Evolutionary conservation across 2,888 invertebrate genomes (phyloP).

Genomic region (Pandemis corylana): DNA sequence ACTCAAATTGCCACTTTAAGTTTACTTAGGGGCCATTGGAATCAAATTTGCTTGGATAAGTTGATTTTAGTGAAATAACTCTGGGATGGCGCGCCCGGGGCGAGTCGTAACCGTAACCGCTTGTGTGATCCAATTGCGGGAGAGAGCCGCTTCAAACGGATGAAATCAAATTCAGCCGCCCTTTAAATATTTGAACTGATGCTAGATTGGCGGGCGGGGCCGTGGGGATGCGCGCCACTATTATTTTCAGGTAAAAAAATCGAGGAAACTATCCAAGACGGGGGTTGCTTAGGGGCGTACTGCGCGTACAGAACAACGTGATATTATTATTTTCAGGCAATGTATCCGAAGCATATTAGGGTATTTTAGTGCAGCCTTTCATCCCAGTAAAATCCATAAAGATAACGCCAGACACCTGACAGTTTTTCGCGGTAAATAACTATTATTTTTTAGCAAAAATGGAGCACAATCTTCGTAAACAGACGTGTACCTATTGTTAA

Average conservation of each 20-base stretch:
- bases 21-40: conserved; percentile 71
- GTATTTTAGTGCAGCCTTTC: not conserved
- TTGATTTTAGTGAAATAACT: conserved; percentile 74
- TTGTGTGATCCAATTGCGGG: conserved; percentile 81
- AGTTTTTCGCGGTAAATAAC: not conserved
- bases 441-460: not conserved
- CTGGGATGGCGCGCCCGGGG: conserved; percentile 54
- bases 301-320: not conserved
- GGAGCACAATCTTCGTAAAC: conserved; percentile 11
- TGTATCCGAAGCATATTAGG: not conserved
- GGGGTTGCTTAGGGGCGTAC: conserved; percentile 16
- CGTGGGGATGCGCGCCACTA: conserved; percentile 39
- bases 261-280: conserved; percentile 17
- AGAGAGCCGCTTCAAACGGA: conserved; percentile 60
- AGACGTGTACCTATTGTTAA: conserved; percentile 30
- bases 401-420: not conserved
- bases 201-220: conserved; percentile 55
- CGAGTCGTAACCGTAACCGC: conserved; percentile 69
- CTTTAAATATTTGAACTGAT: conserved; percentile 82
- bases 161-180: conserved; percentile 75
- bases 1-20: conserved; percentile 58
- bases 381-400: not conserved
- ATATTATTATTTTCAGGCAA: conserved; percentile 10
- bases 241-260: conserved; percentile 40
- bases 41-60: conserved; percentile 75